phyloP scores from a whole-genome alignment of 2,113 vertebrate species.

The Trinectes maculatus region DNA sequence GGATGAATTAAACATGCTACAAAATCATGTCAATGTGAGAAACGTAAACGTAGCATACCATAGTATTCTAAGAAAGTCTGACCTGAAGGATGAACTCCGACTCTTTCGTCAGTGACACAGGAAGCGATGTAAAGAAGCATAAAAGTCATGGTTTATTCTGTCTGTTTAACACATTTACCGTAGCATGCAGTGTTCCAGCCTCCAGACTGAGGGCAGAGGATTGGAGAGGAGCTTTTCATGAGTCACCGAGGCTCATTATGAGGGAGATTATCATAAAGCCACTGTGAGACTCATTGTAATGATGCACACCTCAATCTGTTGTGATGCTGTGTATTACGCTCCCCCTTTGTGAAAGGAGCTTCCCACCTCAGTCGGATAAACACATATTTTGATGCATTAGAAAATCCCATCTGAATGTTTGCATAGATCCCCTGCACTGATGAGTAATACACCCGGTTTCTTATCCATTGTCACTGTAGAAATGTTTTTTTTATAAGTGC shows the following conservation, averaged over 20 bases:
- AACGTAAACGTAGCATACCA: background rate
- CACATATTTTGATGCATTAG: background rate
- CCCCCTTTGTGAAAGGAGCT: background rate
- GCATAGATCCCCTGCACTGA: background rate
- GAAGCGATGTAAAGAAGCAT: background rate
- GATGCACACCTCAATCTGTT: slow-evolving; percentile 13
- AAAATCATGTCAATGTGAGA: background rate
- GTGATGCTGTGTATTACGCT: background rate
- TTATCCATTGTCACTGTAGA: background rate
- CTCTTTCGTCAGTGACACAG: background rate
- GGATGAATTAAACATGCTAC: background rate
- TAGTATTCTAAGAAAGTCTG: slow-evolving; percentile 1
- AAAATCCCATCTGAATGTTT: background rate
- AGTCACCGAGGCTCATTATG: slow-evolving; percentile 12
- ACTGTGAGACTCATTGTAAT: slow-evolving; percentile 10
- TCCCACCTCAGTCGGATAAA: background rate
- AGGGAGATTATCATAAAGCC: slow-evolving; percentile 25
- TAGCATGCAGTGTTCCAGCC: background rate
- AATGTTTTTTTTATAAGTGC: background rate
- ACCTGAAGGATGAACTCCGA: background rate
- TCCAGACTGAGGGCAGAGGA: background rate
- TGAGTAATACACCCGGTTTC: background rate
- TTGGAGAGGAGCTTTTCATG: slow-evolving; percentile 5
- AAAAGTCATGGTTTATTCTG: slow-evolving; percentile 15
- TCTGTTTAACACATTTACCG: background rate